Percentiles rank a stretch among this genome's conserved stretches.
Conservation (phyloP, 2,888 invertebrate genomes). For the Meta bourneti region DNA sequence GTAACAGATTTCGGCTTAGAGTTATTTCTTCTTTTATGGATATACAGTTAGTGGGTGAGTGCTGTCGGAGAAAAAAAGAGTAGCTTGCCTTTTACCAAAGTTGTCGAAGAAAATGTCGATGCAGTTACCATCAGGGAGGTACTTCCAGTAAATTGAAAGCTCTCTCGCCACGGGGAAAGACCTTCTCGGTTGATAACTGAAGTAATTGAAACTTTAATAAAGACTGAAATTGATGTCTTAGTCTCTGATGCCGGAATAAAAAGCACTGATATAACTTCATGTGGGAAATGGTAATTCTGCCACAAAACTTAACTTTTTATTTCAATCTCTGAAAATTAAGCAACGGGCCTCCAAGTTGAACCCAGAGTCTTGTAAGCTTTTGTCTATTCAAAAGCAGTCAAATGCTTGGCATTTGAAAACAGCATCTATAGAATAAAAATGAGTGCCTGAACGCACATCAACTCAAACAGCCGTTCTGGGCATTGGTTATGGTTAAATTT, state of each 20-base stretch:
- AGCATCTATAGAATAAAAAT: too few species aligned
- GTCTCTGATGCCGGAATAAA: neutral
- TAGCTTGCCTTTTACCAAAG: neutral
- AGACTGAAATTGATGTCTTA: neutral
- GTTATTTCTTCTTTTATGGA: conserved; percentile 49
- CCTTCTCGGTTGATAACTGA: neutral
- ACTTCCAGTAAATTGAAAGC: neutral
- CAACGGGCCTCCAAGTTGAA: too few species aligned
- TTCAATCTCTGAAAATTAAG: too few species aligned
- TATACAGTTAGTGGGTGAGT: conserved; percentile 37
- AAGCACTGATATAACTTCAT: too few species aligned
- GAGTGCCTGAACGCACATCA: too few species aligned
- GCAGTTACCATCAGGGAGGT: conserved; percentile 13
- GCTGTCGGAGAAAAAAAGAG: conserved; percentile 5
- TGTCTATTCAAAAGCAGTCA: too few species aligned
- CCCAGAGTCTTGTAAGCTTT: too few species aligned
- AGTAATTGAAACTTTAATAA: conserved; percentile 16
- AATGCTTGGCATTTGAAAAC: too few species aligned
- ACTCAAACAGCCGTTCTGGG: too few species aligned
- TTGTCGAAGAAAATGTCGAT: conserved; percentile 37
- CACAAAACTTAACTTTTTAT: too few species aligned
- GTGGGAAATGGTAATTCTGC: too few species aligned
- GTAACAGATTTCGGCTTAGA: conserved; percentile 60
- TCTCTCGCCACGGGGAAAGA: neutral
- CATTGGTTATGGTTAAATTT: too few species aligned